Percentiles rank a stretch among this genome's conserved stretches.
Conservation (phyloP, 1,140 invertebrate genomes). For the Drosophila baimaii region DNA sequence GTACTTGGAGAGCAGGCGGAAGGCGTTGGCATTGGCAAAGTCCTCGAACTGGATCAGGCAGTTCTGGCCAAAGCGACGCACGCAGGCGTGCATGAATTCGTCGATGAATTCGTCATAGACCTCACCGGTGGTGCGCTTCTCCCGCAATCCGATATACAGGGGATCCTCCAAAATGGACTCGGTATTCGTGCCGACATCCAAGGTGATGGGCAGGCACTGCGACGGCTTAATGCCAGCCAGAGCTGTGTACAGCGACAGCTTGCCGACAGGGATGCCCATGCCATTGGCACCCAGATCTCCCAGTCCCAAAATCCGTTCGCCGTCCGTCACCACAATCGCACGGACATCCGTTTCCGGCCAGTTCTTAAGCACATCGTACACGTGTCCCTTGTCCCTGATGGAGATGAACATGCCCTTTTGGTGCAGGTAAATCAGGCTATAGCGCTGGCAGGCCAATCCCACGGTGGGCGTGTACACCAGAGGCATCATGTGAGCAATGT, state of each 20-base stretch:
- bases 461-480: slow-evolving; percentile 80
- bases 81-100: slow-evolving; percentile 98
- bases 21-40: slow-evolving; percentile 97
- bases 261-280: slow-evolving; percentile 99
- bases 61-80: slow-evolving; percentile 93
- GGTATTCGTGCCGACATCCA: slow-evolving; percentile 98
- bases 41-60: slow-evolving; percentile 97
- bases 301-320: slow-evolving; percentile 96
- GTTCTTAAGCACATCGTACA: slow-evolving; percentile 90
- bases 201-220: slow-evolving; percentile 94
- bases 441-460: slow-evolving; percentile 91
- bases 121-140: slow-evolving; percentile 92
- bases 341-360: slow-evolving; percentile 89
- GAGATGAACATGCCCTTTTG: slow-evolving; percentile 98
- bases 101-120: slow-evolving; percentile 98
- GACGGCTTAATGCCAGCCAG: slow-evolving; percentile 96
- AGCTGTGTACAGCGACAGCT: slow-evolving; percentile 96
- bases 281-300: slow-evolving; percentile 97
- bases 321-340: slow-evolving; percentile 97
- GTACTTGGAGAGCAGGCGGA: slow-evolving; percentile 95
- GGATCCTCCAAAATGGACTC: slow-evolving; percentile 94
- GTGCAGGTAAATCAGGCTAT: slow-evolving; percentile 63
- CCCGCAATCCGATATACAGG: slow-evolving; percentile 96
- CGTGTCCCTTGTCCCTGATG: slow-evolving; percentile 97
- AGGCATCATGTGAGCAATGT: slow-evolving; percentile 96